Evolutionary conservation across 2,888 invertebrate species (phyloP), one percentile per base, ranked within the genome.

Genomic region (Micoletzkya japonica): DNA sequence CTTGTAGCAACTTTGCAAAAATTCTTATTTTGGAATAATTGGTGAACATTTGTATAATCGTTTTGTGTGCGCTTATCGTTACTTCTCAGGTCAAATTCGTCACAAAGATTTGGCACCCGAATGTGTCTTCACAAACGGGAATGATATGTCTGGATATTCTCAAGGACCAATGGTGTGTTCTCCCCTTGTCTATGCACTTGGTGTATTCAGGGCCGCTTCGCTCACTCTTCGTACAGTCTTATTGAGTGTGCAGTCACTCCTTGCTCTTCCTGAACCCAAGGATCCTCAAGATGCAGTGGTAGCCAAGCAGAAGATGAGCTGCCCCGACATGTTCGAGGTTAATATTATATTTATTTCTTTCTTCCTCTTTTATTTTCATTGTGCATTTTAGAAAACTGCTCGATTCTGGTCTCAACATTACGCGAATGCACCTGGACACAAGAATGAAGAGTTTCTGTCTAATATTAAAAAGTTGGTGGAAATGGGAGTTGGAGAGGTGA

Each of bases 51-150:
- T n/a, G n/a, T n/a, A n/a, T 24, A 24, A 32, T 28, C 28, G 36
- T 1, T 50, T n/a, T n/a, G n/a, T 28, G 10, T 37, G 14, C 34
- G 52, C 37, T 39, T n/a, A 10, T 34, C 6, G 52, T 39, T n/a
- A 34, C n/a, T 58, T 30, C 32, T 50, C 49, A 95, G 95, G 94
- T 97, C 76, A 91, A 93, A 79, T 99, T 98, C 89, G 90, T 92
- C 79, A 98, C 97, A 75, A 94, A 92, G 89, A 95, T 99, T 86
- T 98, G 98, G 98, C 98, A 99, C 89, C 98, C 98, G 69, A 99
- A 99, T 88, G 95, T 99, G 85, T 96, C 96, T 66, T 96, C 96
- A 24, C 96, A 95, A 24, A 99, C 98, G 0, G 89, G 89, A 44
- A 95, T 95, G 63, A 97, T 98, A 85, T 98, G 98, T 88, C 90